These are phyloP conservation scores for Lasioglossum leucozonium DNA, from an alignment of 2,888 invertebrate genomes.

Conservation along the genomic window DNA sequence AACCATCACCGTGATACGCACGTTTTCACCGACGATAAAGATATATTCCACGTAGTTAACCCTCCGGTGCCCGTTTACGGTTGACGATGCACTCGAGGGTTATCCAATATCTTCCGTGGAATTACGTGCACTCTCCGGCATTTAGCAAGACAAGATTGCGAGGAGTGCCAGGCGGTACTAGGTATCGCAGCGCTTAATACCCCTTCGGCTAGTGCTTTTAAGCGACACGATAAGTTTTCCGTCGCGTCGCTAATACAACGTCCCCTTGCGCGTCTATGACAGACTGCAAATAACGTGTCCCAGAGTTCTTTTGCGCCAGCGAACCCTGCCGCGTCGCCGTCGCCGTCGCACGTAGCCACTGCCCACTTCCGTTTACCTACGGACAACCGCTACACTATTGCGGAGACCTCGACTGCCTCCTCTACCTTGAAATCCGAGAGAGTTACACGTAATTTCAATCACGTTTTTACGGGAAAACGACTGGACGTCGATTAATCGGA, in stretches of 20 bases:
- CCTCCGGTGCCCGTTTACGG: constrained; percentile 47
- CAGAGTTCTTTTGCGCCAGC: not conserved
- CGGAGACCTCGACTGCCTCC: not conserved
- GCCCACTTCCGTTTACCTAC: not conserved
- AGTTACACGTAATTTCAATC: constrained; percentile 49
- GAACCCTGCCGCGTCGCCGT: not conserved
- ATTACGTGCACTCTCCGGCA: constrained; percentile 67
- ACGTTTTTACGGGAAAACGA: constrained; percentile 13
- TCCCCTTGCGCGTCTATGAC: constrained; percentile 35
- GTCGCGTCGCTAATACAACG: constrained; percentile 43
- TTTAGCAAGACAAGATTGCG: constrained; percentile 63
- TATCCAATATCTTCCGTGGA: constrained; percentile 67
- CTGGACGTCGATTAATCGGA: constrained; percentile 46
- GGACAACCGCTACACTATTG: not conserved
- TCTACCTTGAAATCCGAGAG: constrained; percentile 1
- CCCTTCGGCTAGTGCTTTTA: constrained; percentile 64
- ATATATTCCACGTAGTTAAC: constrained; percentile 62
- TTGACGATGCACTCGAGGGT: constrained; percentile 64
- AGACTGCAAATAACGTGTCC: constrained; percentile 54
- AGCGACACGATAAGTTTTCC: constrained; percentile 64
- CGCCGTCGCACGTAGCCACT: not conserved
- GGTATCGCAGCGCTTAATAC: constrained; percentile 58
- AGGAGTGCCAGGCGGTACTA: constrained; percentile 14
- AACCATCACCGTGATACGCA: constrained; percentile 61
- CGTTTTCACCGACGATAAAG: constrained; percentile 66